phyloP scores from a whole-genome alignment of 2,797 vertebrate species.

The Euphonia xanthogaster region DNA sequence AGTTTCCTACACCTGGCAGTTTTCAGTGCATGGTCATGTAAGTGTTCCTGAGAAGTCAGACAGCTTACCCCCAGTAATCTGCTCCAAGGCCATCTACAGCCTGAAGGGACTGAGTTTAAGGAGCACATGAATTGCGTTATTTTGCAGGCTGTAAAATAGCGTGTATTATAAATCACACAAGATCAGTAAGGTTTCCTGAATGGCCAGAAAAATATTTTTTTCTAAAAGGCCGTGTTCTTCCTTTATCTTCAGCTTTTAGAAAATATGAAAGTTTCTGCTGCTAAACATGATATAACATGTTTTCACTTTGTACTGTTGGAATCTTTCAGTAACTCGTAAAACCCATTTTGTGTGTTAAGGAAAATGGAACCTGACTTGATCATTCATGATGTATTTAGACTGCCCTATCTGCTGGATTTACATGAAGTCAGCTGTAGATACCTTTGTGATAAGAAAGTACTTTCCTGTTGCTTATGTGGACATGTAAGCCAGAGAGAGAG shows the following conservation, averaged over 20 bases:
- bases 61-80: not conserved
- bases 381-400: not conserved
- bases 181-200: not conserved
- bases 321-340: not conserved
- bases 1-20: not conserved
- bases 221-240: not conserved
- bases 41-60: not conserved
- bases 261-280: not conserved
- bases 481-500: not conserved
- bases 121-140: not conserved
- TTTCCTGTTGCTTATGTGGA: not conserved
- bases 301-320: not conserved
- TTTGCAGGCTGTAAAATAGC: not conserved
- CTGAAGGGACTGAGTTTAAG: not conserved
- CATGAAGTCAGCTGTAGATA: not conserved
- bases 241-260: not conserved
- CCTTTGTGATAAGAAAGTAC: not conserved
- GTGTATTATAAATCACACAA: not conserved
- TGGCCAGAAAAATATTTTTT: not conserved
- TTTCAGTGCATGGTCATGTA: not conserved
- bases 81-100: not conserved
- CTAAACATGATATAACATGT: not conserved
- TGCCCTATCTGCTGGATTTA: not conserved
- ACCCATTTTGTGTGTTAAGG: not conserved
- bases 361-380: not conserved